Conservation (phyloP, 1,140 invertebrate species). For the Musca domestica region DNA sequence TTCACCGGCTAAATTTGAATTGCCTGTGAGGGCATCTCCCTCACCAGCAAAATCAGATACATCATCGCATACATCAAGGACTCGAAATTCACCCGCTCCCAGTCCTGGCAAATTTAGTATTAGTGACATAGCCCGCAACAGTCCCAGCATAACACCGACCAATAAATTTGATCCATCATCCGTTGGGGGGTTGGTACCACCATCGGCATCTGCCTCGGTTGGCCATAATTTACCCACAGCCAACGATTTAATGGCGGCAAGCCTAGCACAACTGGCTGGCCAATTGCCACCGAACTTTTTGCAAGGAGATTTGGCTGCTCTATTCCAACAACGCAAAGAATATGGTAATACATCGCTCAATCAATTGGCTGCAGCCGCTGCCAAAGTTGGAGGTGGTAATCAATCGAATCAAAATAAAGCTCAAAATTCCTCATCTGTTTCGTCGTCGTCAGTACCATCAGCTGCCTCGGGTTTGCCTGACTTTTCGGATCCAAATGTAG, state of each 20-base stretch:
- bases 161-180: slow-evolving; percentile 28
- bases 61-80: slow-evolving; percentile 41
- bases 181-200: slow-evolving; percentile 28
- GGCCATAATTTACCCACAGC: slow-evolving; percentile 31
- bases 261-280: slow-evolving; percentile 46
- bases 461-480: slow-evolving; percentile 21
- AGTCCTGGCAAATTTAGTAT: slow-evolving; percentile 51
- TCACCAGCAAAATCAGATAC: slow-evolving; percentile 52
- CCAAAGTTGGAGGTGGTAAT: slow-evolving; percentile 45
- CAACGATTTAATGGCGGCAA: slow-evolving; percentile 51
- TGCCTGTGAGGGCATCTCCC: slow-evolving; percentile 46
- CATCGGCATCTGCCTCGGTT: slow-evolving; percentile 32
- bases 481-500: slow-evolving; percentile 46
- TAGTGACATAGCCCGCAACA: slow-evolving; percentile 47
- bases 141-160: slow-evolving; percentile 50
- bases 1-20: slow-evolving; percentile 52
- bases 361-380: slow-evolving; percentile 47
- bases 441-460: neutral
- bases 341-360: slow-evolving; percentile 48
- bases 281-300: slow-evolving; percentile 48
- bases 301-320: slow-evolving; percentile 39
- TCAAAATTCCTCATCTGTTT: slow-evolving; percentile 16
- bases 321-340: slow-evolving; percentile 48
- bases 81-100: slow-evolving; percentile 46
- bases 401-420: slow-evolving; percentile 33